Base-by-base conservation (phyloP, 2,888 invertebrate species). In the Polylopha cassiicola region DNA sequence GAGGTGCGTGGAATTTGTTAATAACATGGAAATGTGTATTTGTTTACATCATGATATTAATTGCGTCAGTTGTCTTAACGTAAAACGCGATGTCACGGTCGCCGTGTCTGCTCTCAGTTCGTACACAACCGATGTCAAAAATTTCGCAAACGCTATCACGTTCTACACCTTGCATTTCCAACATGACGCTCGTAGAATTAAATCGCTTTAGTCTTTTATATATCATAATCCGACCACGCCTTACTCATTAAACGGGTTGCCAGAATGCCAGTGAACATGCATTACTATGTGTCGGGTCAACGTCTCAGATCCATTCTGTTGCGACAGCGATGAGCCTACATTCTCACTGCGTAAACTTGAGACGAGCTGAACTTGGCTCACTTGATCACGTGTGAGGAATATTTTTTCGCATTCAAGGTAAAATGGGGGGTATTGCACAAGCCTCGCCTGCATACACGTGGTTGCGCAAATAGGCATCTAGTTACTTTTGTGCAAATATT, bases 301-400 rank as follows among this genome's bases (percentile, higher is more conserved):
- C 41, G 41, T 30, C 41, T 21, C 30, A 41, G 26, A 21, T 32
- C 22, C 5, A 22, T 21, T 2, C 8, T 8, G 8, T 41, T 44
- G 9, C 34, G 23, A 32, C 23, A 36, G 13, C 30, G 16, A 30
- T 28, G 28, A 32, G 32, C 33, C 30, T 29, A 30, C 29, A 26
- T 31, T 27, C n/a, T n/a, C n/a, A n/a, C n/a, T n/a, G n/a, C 43
- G 30, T 39, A 43, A 38, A 43, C 39, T 33, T 33, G 38, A 44
- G 29, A 33, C 27, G 37, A 43, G 32, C 39, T 49, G 49, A 51
- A 51, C 51, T 51, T 51, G 51, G 39, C 49, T 51, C 14, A 38
- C 37, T 46, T 45, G 39, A 6, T 8, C 22, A 9, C 7, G 23
- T 13, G 31, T 23, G 28, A 21, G 23, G 21, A 36, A 36, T 23